Conservation (phyloP, 2,113 vertebrate species). For the Rhipidura dahli region DNA sequence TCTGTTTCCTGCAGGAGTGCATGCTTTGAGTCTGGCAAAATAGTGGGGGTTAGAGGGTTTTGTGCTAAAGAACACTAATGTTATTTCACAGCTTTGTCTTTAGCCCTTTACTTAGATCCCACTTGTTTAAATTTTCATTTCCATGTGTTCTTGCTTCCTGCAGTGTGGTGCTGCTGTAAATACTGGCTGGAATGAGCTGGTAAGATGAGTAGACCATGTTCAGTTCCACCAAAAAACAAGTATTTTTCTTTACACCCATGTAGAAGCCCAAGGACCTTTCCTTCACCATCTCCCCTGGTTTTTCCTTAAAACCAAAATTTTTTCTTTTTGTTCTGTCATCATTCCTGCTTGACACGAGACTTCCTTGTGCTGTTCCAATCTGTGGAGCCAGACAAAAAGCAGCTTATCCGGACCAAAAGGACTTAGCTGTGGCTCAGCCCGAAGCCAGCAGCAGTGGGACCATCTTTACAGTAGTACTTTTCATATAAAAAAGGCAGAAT, state of each 20-base stretch:
- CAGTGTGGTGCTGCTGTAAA: background rate
- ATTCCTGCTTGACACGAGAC: background rate
- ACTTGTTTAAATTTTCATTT: background rate
- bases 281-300: background rate
- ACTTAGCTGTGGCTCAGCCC: background rate
- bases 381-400: background rate
- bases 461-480: background rate
- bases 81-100: background rate
- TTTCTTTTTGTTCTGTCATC: background rate
- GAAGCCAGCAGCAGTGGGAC: background rate
- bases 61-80: background rate
- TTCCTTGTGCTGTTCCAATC: background rate
- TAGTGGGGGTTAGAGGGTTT: accelerated
- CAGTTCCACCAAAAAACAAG: background rate
- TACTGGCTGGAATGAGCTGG: background rate
- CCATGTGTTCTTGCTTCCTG: background rate
- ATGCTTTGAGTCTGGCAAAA: background rate
- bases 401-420: background rate
- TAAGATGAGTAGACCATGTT: background rate
- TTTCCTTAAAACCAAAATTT: background rate
- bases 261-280: background rate
- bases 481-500: background rate
- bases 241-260: background rate
- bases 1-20: background rate
- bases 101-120: background rate